These are phyloP conservation scores for Polyploca ridens DNA, from an alignment of 2,888 invertebrate genomes.

Conservation along the genomic window DNA sequence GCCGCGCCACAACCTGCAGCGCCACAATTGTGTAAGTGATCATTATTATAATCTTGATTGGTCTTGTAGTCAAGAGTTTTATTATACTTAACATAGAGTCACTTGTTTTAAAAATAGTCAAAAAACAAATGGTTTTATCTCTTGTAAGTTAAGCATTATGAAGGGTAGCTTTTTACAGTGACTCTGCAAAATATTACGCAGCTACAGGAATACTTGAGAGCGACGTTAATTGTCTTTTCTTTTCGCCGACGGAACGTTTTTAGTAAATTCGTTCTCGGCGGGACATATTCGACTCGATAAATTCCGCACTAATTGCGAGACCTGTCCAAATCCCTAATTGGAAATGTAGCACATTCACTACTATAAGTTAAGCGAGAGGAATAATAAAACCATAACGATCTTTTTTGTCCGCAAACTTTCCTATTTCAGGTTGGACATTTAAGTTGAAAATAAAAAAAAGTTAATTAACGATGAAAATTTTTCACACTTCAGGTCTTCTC, in stretches of 20 bases:
- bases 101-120: background rate
- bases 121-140: background rate
- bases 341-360: constrained; percentile 50
- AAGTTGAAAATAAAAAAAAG: constrained; percentile 69
- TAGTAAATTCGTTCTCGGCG: constrained; percentile 48
- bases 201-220: constrained; percentile 13
- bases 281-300: constrained; percentile 61
- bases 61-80: constrained; percentile 11
- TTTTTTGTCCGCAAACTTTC: constrained; percentile 79
- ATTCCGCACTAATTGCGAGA: constrained; percentile 62
- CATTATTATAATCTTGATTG: constrained; percentile 15
- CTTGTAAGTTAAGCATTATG: background rate
- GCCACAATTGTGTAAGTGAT: constrained; percentile 76
- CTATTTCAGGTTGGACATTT: constrained; percentile 78
- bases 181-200: constrained; percentile 13
- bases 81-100: background rate
- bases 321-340: constrained; percentile 66
- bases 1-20: constrained; percentile 65
- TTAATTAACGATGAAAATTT: constrained; percentile 83
- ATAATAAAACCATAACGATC: constrained; percentile 61
- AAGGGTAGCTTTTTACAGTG: background rate
- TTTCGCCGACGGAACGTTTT: constrained; percentile 33
- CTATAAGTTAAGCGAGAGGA: constrained; percentile 41
- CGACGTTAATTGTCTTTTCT: constrained; percentile 57
- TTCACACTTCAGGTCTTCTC: constrained; percentile 86